Evolutionary conservation across 2,113 vertebrate species (phyloP).

Genomic region (Stomatorhinus ivindoensis): DNA sequence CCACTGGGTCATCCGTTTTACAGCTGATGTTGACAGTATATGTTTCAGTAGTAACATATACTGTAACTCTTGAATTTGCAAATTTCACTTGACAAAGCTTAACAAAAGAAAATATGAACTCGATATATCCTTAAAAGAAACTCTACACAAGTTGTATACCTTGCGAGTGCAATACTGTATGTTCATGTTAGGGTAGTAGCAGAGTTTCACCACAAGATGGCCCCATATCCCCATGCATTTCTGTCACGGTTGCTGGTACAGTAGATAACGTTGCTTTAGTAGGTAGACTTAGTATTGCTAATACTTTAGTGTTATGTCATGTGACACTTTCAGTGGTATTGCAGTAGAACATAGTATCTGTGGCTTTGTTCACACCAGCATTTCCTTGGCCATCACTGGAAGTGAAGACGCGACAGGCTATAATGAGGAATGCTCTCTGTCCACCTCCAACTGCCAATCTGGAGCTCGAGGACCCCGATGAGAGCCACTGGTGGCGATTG

Average conservation of each 20-base stretch:
- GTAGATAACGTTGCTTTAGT: background rate
- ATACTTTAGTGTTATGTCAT: background rate
- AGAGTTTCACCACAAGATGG: background rate
- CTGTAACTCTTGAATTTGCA: background rate
- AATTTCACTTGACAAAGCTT: background rate
- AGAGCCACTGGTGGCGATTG: too few relatives aligned
- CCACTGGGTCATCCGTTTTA: background rate
- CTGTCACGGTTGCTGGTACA: background rate
- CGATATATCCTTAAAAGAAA: background rate
- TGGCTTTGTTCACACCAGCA: background rate
- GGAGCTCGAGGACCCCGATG: too few relatives aligned
- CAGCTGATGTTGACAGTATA: background rate
- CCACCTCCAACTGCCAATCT: too few relatives aligned
- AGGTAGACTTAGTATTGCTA: background rate
- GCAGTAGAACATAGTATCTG: background rate
- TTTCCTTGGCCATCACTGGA: background rate
- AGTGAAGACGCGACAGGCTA: background rate
- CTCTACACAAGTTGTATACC: background rate
- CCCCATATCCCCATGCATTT: background rate
- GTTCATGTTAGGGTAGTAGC: background rate
- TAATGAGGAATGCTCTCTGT: background rate
- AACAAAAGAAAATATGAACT: background rate
- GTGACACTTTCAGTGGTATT: background rate
- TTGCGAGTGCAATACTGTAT: background rate
- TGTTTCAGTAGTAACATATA: background rate